Evolutionary conservation across 2,888 invertebrate genomes (phyloP), one percentile per base, ranked within the genome.

Genomic region (Apeira syringaria): DNA sequence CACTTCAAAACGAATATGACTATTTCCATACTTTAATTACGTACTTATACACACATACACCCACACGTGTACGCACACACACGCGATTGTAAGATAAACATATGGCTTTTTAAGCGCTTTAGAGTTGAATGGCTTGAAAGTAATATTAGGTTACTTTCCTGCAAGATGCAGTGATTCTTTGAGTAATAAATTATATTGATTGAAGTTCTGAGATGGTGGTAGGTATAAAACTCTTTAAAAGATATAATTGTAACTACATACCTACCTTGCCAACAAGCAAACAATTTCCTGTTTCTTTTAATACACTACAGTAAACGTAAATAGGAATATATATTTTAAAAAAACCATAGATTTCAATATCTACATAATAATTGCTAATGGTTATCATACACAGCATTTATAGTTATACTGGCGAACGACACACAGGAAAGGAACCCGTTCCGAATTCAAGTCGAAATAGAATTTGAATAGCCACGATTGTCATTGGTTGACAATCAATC

Each of bases 1-100:
- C 87, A 88, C 88, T 88, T 87, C 82, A 87, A 88, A 87, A 84
- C 74, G 77, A 74, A 88, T 86, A 85, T 84, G 82, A 87, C 88
- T 88, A 87, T 87, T 85, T 86, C 85, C 81, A 87, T 86, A 82
- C 81, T 84, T 85, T 86, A 86, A 87, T 87, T 85, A 81, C 77
- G 72, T 70, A 80, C 80, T 74, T 68, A 73, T 57, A 33, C 13
- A 30, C 10, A 32, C 34, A 17, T 31, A 73, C 78, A 74, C 80
- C 76, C 80, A 78, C 80, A 80, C 52, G 45, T 51, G 41, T 55
- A 60, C 61, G 59, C 70, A 69, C 71, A 66, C 70, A 64, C 50
- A 60, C 53, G 50, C 47, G 56, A 75, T 76, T 78, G 77, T 75
- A 78, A 80, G 78, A 80, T 83, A 82, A 84, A 84, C 85, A 84